phyloP scores from a whole-genome alignment of 1,140 invertebrate genomes.

The Phymastichus coffea region DNA sequence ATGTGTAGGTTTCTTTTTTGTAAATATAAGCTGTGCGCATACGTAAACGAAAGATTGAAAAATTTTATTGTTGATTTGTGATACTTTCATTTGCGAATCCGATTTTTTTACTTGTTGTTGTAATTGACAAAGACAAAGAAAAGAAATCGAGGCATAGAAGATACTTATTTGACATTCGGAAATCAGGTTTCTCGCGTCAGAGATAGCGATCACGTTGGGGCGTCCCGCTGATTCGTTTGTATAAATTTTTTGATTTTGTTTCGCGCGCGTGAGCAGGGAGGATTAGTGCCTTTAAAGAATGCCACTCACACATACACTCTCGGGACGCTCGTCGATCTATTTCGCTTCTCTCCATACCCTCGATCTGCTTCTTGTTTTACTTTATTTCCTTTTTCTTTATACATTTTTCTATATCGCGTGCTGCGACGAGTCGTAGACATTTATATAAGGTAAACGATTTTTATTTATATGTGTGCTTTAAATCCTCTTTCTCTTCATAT shows the following conservation, averaged over 20 bases:
- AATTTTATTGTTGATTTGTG: no score
- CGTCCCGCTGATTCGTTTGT: neutral
- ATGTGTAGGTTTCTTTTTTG: no score
- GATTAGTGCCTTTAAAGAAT: conserved; percentile 24
- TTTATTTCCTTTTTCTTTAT: neutral
- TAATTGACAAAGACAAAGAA: no score
- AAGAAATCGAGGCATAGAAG: neutral
- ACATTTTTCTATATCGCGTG: neutral
- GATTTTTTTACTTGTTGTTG: no score
- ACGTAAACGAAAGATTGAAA: no score
- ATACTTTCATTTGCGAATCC: no score
- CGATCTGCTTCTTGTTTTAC: neutral
- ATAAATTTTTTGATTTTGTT: conserved; percentile 15
- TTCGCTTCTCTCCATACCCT: neutral
- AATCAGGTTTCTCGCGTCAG: conserved; percentile 5
- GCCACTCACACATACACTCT: no score
- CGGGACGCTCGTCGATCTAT: neutral
- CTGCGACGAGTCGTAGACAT: conserved; percentile 14
- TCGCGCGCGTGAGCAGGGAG: no score
- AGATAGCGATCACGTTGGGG: neutral
- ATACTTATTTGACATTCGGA: no score
- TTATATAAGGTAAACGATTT: conserved; percentile 5
- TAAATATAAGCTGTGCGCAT: no score
- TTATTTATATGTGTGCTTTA: conserved; percentile 1
- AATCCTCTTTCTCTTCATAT: neutral